Evolutionary conservation across 1,140 invertebrate species (phyloP).

Genomic region (Zelostemma sp.): DNA sequence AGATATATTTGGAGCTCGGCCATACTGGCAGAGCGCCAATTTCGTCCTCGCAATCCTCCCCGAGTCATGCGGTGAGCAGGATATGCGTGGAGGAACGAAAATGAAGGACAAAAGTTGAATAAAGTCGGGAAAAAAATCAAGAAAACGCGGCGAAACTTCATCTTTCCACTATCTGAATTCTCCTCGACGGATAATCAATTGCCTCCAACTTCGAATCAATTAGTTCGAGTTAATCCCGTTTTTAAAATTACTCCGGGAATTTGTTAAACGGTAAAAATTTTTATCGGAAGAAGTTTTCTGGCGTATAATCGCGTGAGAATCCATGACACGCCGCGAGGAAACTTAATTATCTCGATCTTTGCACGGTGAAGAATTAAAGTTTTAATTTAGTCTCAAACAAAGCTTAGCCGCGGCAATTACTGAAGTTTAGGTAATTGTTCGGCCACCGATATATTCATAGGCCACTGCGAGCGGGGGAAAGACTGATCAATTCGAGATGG

Average conservation of each 20-base stretch:
- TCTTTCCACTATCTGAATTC: no score
- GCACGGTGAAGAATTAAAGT: constrained; percentile 60
- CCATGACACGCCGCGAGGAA: constrained; percentile 45
- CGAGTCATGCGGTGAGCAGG: constrained; percentile 47
- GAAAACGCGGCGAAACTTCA: no score
- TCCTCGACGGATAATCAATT: no score
- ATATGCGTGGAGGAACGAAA: constrained; percentile 43
- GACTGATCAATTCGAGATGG: constrained; percentile 32
- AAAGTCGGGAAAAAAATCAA: constrained; percentile 23
- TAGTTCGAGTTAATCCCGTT: no score
- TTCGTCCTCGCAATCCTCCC: constrained; percentile 56
- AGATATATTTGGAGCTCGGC: constrained; percentile 69
- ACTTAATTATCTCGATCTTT: constrained; percentile 49
- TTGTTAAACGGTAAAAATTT: no score
- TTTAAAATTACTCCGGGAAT: no score
- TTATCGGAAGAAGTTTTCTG: constrained; percentile 36
- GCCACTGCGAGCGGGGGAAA: constrained; percentile 22
- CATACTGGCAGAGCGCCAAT: constrained; percentile 64
- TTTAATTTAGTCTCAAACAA: constrained; percentile 63
- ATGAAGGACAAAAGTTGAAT: constrained; percentile 33
- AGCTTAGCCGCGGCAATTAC: constrained; percentile 57
- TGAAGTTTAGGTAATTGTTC: constrained; percentile 62
- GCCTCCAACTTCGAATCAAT: no score
- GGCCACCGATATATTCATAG: constrained; percentile 35
- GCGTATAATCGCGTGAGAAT: constrained; percentile 52